Percentiles rank a stretch among this genome's conserved stretches.
Evolutionary conservation across 2,888 invertebrate species (phyloP).

Genomic region (Torymus tubicola): DNA sequence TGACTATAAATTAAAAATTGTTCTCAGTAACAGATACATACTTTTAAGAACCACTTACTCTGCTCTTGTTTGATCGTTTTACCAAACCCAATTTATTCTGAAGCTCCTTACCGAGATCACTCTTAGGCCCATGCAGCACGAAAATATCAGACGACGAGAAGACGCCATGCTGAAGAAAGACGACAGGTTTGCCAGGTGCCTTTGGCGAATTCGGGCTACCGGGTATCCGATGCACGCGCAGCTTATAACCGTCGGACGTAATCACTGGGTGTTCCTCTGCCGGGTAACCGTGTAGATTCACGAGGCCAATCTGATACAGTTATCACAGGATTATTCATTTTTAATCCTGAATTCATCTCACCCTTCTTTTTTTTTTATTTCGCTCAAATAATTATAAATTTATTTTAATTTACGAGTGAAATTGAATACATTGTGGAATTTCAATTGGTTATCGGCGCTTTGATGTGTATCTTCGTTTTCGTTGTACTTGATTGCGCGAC

Average conservation of each 20-base stretch:
- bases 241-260: constrained; percentile 69
- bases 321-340: no score
- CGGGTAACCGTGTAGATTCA: constrained; percentile 65
- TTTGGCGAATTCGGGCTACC: no score
- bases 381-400: no score
- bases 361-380: no score
- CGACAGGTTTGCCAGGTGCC: constrained; percentile 61
- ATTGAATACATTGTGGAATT: no score
- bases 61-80: no score
- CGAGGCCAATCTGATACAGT: constrained; percentile 63
- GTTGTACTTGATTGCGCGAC: no score
- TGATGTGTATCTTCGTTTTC: no score
- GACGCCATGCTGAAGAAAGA: constrained; percentile 69
- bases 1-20: not conserved
- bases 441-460: no score
- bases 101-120: constrained; percentile 68
- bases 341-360: no score
- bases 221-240: constrained; percentile 66
- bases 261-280: constrained; percentile 68
- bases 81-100: no score
- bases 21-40: not conserved
- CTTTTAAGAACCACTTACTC: not conserved
- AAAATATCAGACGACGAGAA: constrained; percentile 69
- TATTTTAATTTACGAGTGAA: no score
- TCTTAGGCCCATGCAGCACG: constrained; percentile 61